Evolutionary conservation across 1,140 invertebrate species (phyloP), one percentile per base, ranked within the genome.

Genomic region (Pachyrhynchus sulphureomaculatus): DNA sequence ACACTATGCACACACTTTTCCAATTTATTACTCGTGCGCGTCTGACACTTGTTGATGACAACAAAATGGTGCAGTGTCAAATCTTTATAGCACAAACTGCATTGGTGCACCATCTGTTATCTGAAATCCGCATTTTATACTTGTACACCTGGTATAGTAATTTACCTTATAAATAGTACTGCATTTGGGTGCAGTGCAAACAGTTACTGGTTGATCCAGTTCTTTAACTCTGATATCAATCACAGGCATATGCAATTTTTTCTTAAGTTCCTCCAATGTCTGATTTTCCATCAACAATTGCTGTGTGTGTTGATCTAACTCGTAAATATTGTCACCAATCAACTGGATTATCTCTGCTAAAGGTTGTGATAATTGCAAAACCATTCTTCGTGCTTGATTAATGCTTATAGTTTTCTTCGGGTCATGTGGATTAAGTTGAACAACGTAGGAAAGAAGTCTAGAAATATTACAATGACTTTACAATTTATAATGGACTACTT

Each of bases 161-260:
- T 41, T 57, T 41, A 49, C 55, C 42, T 21, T 37, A 21, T 58
- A 58, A 39, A 41, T 26, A 20, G 44, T 5, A 36, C 39, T 23
- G 29, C 55, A 58, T 49, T 58, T 58, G 8, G 20, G 15, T 26
- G 18, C 29, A 12, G 44, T 39, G 20, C 55, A 58, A 20, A 58
- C 55, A 5, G 55, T 58, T 9, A 41, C 45, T n/a, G 55, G 55
- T 34, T 58, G 44, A 4, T 6, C 2, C 42, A 58, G 18, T 33
- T 58, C 41, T 2, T 2, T 33, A 4, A 39, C 33, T 41, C 49
- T 32, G 3, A 58, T 36, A 21, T 58, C 36, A 17, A 58, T 49
- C 3, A 49, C 32, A 23, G 55, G 55, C 9, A 58, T 41, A 13
- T 45, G 20, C 1, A 58, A 32, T 45, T 58, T 58, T 23, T 49